These are phyloP conservation scores for Petrolisthes cinctipes DNA, from an alignment of 2,888 invertebrate genomes.

Conservation along the genomic window DNA sequence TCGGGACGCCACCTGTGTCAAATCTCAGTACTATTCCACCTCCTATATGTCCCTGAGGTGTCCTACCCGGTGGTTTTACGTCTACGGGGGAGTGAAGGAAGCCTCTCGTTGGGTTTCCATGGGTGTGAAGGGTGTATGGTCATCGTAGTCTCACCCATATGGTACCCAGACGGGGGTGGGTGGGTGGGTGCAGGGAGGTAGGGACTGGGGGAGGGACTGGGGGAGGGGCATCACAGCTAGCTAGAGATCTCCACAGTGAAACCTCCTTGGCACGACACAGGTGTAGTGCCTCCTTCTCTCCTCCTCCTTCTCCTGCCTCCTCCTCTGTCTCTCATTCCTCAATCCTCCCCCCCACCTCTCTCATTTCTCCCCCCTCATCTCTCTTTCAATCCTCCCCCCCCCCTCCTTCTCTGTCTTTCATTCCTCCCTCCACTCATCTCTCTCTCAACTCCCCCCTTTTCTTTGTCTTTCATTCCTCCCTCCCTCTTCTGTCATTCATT, in stretches of 20 bases:
- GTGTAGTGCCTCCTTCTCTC: background rate
- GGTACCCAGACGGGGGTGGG: background rate
- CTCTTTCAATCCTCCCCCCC: background rate
- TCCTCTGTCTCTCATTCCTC: background rate
- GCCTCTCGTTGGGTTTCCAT: background rate
- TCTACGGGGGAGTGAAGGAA: background rate
- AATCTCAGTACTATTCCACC: background rate
- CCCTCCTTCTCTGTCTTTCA: background rate
- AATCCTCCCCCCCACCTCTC: background rate
- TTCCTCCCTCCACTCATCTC: background rate
- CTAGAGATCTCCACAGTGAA: constrained; percentile 6
- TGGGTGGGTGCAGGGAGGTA: background rate
- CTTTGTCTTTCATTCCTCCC: background rate
- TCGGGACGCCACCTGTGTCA: constrained; percentile 13
- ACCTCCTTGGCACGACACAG: constrained; percentile 16
- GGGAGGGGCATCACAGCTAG: constrained; percentile 9
- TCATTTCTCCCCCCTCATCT: background rate
- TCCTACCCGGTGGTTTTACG: background rate
- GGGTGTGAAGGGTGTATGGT: background rate
- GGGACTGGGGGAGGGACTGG: background rate
- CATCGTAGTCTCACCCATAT: background rate
- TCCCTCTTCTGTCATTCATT: background rate
- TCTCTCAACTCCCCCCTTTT: background rate
- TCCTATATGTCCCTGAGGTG: background rate
- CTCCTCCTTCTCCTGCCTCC: background rate